Percentiles rank a stretch among this genome's conserved stretches.
Conservation (phyloP, 2,888 invertebrate genomes). For the Patella pellucida region DNA sequence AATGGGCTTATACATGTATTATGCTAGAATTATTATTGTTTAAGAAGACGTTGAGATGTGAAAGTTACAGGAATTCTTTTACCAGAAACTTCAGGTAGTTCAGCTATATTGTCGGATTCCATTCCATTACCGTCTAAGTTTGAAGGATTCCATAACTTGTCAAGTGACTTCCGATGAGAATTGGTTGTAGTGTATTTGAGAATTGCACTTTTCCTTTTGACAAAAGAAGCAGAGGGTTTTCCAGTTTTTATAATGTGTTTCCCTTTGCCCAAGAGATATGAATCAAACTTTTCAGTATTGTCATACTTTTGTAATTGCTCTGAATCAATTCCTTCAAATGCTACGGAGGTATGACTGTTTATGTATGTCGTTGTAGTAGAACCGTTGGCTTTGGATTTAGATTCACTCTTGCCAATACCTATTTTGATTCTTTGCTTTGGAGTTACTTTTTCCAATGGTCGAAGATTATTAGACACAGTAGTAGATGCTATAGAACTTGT, state of each 20-base stretch:
- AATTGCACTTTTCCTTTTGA: slow-evolving; percentile 6
- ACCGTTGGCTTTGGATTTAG: not conserved
- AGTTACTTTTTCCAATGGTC: slow-evolving; percentile 28
- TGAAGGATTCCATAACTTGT: not conserved
- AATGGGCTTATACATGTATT: too few relatives aligned
- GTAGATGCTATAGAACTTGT: not conserved
- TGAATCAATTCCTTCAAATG: not conserved
- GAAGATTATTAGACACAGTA: slow-evolving; percentile 15
- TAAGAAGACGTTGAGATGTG: not conserved
- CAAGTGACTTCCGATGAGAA: not conserved
- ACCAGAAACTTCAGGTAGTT: slow-evolving; percentile 1
- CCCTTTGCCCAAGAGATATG: not conserved
- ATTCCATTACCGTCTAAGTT: not conserved
- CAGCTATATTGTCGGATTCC: not conserved
- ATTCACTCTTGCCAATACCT: not conserved
- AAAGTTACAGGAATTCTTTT: not conserved
- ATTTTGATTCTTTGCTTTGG: slow-evolving; percentile 26
- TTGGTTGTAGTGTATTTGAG: not conserved
- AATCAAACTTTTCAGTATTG: not conserved
- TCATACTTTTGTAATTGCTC: not conserved
- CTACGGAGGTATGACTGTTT: not conserved
- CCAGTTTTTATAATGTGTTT: not conserved
- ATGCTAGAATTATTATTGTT: not conserved
- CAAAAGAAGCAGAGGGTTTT: not conserved
- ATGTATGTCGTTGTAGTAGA: not conserved